Base-by-base conservation (phyloP, 1,140 invertebrate species). In the Chrysoperla carnea region DNA sequence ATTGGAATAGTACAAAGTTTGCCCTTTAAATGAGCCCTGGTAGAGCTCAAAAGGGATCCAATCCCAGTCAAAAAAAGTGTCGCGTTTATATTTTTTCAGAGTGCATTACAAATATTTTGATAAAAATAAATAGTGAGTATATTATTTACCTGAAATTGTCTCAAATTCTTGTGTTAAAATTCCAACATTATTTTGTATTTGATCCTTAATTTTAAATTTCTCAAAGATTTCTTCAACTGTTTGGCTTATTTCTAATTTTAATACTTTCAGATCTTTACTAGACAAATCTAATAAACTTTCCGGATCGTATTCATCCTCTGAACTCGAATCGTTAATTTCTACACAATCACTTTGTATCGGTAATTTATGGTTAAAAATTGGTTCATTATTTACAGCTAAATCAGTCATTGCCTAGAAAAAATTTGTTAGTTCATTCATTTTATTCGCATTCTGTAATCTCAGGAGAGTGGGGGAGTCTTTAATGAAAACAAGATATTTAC, bases 291-390 rank as follows among this genome's bases (percentile, higher is more conserved):
- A 46, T 41, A 60, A 48, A 44, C 44, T 47, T 46, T 51, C 51
- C 41, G 45, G 46, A 39, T 44, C 14, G 23, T 55, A 50, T 9
- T 66, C 61, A 1, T 62, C 60, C 41, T 67, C 63, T 28, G 68
- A 68, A 48, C 72, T 69, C 3, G 68, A 68, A 50, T 70, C 65
- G 50, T 69, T 67, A 29, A 72, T 67, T 52, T 71, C 64, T 49
- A 69, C 62, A 4, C 63, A 67, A 48, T 66, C 64, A 52, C 67
- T 64, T n/a, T 53, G 40, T 9, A 58, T 39, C 4, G 69, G 68
- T 56, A 69, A 62, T 31, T 66, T 51, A 42, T 63, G 61, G 27
- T 62, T 51, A 14, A 69, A 54, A 7, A 72, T 38, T 6, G 66
- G 51, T 48, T 63, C 60, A 9, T 52, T 54, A 5, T 61, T 48